Percentiles rank a stretch among this genome's conserved stretches.
phyloP scores from a whole-genome alignment of 2,113 vertebrate species.

The Haliaeetus leucogaster region DNA sequence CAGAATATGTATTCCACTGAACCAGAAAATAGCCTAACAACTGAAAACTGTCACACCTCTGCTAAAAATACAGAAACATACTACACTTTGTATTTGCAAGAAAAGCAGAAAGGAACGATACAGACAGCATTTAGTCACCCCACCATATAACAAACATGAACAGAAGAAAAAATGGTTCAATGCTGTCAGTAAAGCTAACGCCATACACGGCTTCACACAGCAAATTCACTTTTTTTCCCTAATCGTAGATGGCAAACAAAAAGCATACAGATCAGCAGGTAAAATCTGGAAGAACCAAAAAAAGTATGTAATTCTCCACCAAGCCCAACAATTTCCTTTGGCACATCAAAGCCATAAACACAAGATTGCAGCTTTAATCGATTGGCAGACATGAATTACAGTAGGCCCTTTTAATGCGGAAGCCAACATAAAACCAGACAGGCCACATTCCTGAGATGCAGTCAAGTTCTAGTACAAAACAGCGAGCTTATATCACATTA shows the following conservation, averaged over 20 bases:
- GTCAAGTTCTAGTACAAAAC: slow-evolving; percentile 53
- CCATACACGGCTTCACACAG: background rate
- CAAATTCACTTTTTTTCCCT: background rate
- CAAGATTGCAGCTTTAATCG: background rate
- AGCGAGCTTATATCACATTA: background rate
- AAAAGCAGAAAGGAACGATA: background rate
- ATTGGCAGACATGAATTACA: background rate
- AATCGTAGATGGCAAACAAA: background rate
- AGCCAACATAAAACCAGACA: slow-evolving; percentile 42
- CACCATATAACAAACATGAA: background rate
- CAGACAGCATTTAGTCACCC: background rate
- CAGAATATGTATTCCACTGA: background rate
- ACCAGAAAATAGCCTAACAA: background rate
- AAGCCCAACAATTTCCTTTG: background rate
- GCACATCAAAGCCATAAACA: background rate
- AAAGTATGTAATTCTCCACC: background rate
- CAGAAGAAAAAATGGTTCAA: background rate
- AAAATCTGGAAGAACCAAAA: background rate
- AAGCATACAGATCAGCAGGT: background rate
- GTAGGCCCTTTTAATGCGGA: background rate
- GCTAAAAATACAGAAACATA: background rate
- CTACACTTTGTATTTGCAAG: background rate
- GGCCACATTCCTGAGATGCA: slow-evolving; percentile 33
- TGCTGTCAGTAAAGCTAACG: background rate
- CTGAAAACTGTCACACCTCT: background rate